A percentile compares a stretch with the other conserved stretches of the same genome.
Conservation (phyloP, 2,888 invertebrate species). For the Drosophila birchii region DNA sequence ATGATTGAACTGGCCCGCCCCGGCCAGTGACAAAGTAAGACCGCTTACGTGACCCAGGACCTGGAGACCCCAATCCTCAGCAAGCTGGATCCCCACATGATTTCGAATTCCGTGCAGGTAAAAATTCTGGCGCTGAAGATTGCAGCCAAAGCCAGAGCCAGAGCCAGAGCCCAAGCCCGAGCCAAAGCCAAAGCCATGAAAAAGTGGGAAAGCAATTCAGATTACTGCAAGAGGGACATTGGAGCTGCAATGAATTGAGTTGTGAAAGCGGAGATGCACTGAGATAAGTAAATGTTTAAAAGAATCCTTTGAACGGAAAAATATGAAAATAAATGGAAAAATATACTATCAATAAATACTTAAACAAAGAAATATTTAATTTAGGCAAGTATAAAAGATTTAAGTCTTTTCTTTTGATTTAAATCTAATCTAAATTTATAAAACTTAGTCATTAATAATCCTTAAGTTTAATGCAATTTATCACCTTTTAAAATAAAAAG, state of each 20-base stretch:
- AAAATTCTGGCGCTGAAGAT: slow-evolving; percentile 69
- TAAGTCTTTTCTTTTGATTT: too few species aligned
- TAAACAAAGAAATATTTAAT: too few species aligned
- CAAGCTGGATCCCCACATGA: slow-evolving; percentile 53
- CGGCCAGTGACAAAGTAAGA: slow-evolving; percentile 72
- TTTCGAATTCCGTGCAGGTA: slow-evolving; percentile 76
- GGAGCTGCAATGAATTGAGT: slow-evolving; percentile 67
- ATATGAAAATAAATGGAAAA: background rate
- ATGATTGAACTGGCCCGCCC: slow-evolving; percentile 72
- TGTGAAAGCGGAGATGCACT: slow-evolving; percentile 24
- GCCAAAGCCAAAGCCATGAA: slow-evolving; percentile 58
- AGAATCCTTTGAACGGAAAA: background rate
- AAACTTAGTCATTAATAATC: too few species aligned
- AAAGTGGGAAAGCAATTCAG: slow-evolving; percentile 76
- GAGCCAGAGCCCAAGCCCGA: slow-evolving; percentile 10
- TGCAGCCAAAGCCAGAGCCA: slow-evolving; percentile 55
- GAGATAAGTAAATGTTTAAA: background rate
- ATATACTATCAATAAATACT: background rate
- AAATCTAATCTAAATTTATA: too few species aligned
- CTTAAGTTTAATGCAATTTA: too few species aligned
- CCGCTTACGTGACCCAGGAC: slow-evolving; percentile 68
- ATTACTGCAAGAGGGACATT: slow-evolving; percentile 63
- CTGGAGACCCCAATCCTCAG: slow-evolving; percentile 18
- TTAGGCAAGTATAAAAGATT: too few species aligned
- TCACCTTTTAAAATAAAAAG: too few species aligned